Percentiles rank a stretch among this genome's conserved stretches.
These are phyloP conservation scores for Myiotriccus ornatus DNA, from an alignment of 2,797 vertebrate genomes.

Conservation along the genomic window DNA sequence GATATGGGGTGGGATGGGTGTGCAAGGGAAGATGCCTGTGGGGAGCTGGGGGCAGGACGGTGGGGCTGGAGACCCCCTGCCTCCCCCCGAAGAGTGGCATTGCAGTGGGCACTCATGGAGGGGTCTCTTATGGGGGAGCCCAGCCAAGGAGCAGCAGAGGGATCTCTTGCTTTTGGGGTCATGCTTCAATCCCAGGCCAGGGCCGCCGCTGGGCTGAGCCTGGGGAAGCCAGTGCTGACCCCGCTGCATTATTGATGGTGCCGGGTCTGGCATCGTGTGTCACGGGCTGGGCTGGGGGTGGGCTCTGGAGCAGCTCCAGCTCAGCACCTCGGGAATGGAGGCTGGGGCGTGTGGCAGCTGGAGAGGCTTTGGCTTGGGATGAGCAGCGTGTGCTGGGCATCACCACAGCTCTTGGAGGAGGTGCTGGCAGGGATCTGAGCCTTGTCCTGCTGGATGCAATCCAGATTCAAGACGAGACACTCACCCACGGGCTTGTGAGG, in stretches of 20 bases:
- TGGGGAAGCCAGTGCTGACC: background rate
- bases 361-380: background rate
- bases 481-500: rapidly evolving
- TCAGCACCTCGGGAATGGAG: background rate
- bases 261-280: constrained; percentile 2
- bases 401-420: rapidly evolving
- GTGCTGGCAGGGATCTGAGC: background rate
- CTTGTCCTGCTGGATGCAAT: rapidly evolving
- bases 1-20: background rate
- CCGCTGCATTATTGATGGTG: constrained; percentile 40
- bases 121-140: rapidly evolving
- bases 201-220: background rate
- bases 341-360: rapidly evolving
- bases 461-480: rapidly evolving
- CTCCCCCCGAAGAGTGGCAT: rapidly evolving
- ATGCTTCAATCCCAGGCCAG: rapidly evolving
- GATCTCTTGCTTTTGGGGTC: background rate
- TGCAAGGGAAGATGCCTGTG: background rate
- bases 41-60: background rate
- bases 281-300: background rate
- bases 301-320: background rate
- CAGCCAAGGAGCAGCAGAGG: rapidly evolving
- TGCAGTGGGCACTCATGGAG: rapidly evolving
- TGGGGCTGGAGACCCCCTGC: too few species aligned
- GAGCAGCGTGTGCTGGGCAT: background rate